Conservation (phyloP, 2,797 vertebrate genomes). For the Varecia variegata region DNA sequence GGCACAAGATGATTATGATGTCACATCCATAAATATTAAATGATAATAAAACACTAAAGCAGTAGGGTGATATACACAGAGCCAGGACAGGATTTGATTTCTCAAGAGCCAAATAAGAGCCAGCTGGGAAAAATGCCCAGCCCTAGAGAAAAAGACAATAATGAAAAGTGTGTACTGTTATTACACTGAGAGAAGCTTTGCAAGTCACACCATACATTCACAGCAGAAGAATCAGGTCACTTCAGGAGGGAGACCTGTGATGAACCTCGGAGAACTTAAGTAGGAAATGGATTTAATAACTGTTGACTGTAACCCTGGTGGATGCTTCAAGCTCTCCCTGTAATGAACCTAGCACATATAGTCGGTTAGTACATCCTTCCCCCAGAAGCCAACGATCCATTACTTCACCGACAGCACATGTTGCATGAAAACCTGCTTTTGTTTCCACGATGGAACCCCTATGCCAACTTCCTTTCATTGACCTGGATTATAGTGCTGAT, state of each 20-base stretch:
- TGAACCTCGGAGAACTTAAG: neutral
- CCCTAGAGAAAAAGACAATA: constrained; percentile 6
- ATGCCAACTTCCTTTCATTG: constrained; percentile 31
- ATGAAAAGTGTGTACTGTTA: neutral
- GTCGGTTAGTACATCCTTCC: neutral
- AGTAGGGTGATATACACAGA: neutral
- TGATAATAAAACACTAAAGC: constrained; percentile 6
- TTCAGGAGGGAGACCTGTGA: neutral
- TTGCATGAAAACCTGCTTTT: constrained; percentile 27
- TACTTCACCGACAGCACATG: neutral
- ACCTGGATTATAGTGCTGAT: neutral
- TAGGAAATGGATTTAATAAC: constrained; percentile 43
- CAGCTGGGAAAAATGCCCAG: constrained; percentile 39
- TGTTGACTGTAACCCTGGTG: constrained; percentile 26
- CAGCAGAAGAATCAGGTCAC: neutral
- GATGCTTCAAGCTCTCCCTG: neutral
- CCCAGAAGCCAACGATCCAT: neutral
- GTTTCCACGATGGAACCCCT: neutral
- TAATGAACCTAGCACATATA: neutral
- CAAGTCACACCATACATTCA: neutral
- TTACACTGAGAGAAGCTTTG: neutral
- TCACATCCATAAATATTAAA: constrained; percentile 26
- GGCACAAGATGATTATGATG: neutral
- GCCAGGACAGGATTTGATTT: constrained; percentile 1
- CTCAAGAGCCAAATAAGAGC: constrained; percentile 49